Conservation (phyloP, 2,888 invertebrate genomes). For the Agelastica alni region DNA sequence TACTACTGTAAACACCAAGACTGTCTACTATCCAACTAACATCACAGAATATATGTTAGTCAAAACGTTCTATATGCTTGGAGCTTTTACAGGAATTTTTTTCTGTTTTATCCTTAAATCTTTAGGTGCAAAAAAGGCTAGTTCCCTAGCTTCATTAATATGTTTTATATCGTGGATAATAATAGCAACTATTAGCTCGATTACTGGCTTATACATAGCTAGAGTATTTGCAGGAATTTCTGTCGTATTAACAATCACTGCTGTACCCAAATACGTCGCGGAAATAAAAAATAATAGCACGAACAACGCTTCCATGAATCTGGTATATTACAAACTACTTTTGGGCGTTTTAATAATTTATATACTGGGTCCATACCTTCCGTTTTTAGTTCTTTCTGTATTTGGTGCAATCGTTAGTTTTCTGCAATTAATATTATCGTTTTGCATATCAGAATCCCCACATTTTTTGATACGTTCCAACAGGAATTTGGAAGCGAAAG, state of each 20-base stretch:
- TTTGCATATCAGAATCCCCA: conserved; percentile 8
- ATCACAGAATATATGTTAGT: conserved; percentile 4
- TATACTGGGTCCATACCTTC: background rate
- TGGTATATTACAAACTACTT: conserved; percentile 7
- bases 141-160: background rate
- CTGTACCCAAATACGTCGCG: conserved; percentile 2
- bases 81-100: conserved; percentile 4
- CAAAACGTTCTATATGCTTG: conserved; percentile 8
- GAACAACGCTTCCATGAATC: background rate
- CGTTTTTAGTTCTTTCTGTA: background rate
- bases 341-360: conserved; percentile 3
- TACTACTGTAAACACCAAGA: no score
- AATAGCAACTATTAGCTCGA: background rate
- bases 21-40: background rate
- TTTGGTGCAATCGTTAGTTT: background rate
- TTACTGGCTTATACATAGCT: background rate
- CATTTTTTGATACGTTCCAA: conserved; percentile 3
- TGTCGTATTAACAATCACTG: background rate
- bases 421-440: conserved; percentile 3
- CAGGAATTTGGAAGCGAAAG: conserved; percentile 5
- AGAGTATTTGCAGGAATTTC: conserved; percentile 11
- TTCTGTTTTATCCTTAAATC: background rate
- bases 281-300: background rate
- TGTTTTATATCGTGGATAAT: conserved; percentile 9
- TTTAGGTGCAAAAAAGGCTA: background rate